Evolutionary conservation across 2,888 invertebrate species (phyloP).

Genomic region (Hanleya hanleyi): DNA sequence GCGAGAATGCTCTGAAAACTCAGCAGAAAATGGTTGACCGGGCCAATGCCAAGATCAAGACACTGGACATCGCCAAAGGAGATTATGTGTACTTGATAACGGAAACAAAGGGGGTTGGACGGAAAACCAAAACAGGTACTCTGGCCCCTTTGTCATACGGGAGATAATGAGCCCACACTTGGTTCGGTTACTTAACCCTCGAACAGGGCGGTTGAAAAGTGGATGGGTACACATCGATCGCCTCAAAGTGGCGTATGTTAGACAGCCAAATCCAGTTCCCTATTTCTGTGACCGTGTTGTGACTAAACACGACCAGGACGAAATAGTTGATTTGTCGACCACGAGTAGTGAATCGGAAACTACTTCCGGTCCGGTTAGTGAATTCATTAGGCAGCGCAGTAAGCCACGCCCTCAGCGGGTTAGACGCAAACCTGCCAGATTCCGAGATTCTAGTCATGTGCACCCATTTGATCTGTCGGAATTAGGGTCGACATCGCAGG

Average conservation of each 20-base stretch:
- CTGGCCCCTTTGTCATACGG: background rate
- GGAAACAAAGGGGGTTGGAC: background rate
- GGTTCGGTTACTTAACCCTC: background rate
- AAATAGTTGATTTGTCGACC: background rate
- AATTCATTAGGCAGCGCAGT: background rate
- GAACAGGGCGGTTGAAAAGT: background rate
- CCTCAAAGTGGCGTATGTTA: background rate
- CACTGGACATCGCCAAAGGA: background rate
- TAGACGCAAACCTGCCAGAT: background rate
- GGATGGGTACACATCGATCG: background rate
- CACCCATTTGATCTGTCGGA: background rate
- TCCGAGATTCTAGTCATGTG: background rate
- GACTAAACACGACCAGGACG: background rate
- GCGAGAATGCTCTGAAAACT: background rate
- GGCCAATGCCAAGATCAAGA: conserved; percentile 5
- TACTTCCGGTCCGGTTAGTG: no score
- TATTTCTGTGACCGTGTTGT: conserved; percentile 2
- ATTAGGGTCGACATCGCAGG: background rate
- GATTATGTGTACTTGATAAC: conserved; percentile 12
- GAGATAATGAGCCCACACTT: background rate
- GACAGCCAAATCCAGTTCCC: background rate
- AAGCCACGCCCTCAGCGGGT: background rate
- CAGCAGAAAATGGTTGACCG: conserved; percentile 4
- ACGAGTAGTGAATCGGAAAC: background rate
- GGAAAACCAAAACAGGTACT: background rate